Base-by-base conservation (phyloP, 2,888 invertebrate genomes). In the Ormyrus rosae region DNA sequence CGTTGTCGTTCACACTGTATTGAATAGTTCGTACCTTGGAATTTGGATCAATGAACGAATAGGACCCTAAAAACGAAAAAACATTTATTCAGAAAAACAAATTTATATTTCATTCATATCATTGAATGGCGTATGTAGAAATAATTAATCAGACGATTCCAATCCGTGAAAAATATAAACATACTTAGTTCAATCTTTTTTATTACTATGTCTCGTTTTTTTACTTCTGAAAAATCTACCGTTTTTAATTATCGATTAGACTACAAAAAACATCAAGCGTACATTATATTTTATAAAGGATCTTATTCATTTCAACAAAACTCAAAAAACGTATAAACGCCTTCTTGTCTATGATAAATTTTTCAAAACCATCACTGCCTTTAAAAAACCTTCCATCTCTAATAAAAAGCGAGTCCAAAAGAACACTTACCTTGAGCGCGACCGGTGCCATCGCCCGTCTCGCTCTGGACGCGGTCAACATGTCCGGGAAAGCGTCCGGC, bases 401-500 rank as follows among this genome's bases (percentile, higher is more conserved):
- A 34, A 34, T 34, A 34, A 34, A 34, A 34, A 34, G 34, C 34
- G 34, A 34, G 34, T 34, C 10, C 10, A n/a, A 6, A n/a, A 6
- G 48, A 65, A n/a, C 0, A 11, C 50, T 11, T 50, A 61, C 96
- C 96, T 91, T 93, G 93, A 48, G 96, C 93, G 8, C 93, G 92
- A 1, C 96, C 96, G 69, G 92, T 92, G 55, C 95, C 96, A 87
- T 96, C 96, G 78, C 95, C 94, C 5, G 94, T 93, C 88, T 96
- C 96, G 0, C 94, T 93, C 86, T 96, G 96, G 71, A 94, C 93
- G 9, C 96, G 91, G 90, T 96, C 96, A 1, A 95, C 92, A 83
- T 95, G 95, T 63, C 96, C 96, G 0, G 96, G 95, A 87, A 92
- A 95, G 82, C 96, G 92, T 58, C 96, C 96, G 2, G 96, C 96